Evolutionary conservation across 2,113 vertebrate species (phyloP).

Genomic region (Cervus canadensis): DNA sequence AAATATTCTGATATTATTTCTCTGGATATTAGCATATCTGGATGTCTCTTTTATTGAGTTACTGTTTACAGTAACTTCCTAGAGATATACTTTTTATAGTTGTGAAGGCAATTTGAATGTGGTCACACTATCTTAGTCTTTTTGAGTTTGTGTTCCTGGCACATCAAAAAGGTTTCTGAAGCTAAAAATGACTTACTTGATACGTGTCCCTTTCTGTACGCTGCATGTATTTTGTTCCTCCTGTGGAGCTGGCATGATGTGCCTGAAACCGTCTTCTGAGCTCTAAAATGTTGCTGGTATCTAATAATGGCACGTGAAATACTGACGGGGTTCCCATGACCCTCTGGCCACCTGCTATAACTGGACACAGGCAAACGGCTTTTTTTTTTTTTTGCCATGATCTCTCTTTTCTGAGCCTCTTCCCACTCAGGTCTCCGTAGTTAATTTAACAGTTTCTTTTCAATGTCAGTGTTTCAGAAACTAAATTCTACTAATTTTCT

Average conservation of each 20-base stretch:
- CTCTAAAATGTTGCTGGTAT: not conserved
- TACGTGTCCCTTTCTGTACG: not conserved
- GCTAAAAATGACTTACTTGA: not conserved
- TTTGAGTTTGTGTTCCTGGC: constrained; percentile 3
- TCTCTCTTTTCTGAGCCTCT: not conserved
- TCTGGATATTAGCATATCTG: not conserved
- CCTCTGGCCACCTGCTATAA: not conserved
- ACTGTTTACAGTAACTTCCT: constrained; percentile 19
- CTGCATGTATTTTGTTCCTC: not conserved
- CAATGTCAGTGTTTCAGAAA: not conserved
- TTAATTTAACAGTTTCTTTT: not conserved
- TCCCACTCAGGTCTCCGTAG: not conserved
- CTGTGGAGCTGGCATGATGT: not conserved
- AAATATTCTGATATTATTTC: constrained; percentile 12
- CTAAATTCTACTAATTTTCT: not conserved
- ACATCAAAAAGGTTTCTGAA: constrained; percentile 10
- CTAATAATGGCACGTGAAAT: not conserved
- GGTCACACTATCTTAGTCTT: not conserved
- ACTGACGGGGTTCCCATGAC: not conserved
- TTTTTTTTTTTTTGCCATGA: not conserved
- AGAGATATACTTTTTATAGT: not conserved
- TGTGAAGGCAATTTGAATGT: not conserved
- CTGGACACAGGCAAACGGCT: not conserved
- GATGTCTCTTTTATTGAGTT: not conserved
- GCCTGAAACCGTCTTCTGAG: not conserved